A percentile compares a stretch with the other conserved stretches of the same genome.
These are phyloP conservation scores for Jordanella pulchra DNA, from an alignment of 2,797 vertebrate species.

Conservation along the genomic window DNA sequence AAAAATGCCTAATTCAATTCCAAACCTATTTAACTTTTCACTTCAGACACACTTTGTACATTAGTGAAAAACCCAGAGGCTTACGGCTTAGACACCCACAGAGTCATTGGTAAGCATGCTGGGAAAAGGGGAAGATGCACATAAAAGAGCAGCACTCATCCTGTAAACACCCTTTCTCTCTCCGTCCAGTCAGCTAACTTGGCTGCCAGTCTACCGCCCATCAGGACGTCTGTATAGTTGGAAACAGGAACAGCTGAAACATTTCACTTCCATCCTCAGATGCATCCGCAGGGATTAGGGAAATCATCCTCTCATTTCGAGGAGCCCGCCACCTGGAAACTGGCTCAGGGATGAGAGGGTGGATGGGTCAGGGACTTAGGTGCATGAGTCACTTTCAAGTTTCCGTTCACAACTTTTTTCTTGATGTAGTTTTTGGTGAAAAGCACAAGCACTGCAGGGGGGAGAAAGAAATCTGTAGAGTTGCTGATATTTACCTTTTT, in stretches of 20 bases:
- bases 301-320: conserved; percentile 55
- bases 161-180: conserved; percentile 55
- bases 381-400: conserved; percentile 49
- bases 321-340: conserved; percentile 48
- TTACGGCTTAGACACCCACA: conserved; percentile 34
- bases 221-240: conserved; percentile 23
- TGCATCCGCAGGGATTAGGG: conserved; percentile 59
- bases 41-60: conserved; percentile 51
- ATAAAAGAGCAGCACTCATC: conserved; percentile 53
- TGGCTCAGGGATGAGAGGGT: conserved; percentile 44
- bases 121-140: conserved; percentile 48
- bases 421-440: conserved; percentile 52
- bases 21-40: conserved; percentile 43
- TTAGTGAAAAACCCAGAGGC: conserved; percentile 27
- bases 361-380: conserved; percentile 37
- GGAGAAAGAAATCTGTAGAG: conserved; percentile 1
- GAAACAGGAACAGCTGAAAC: conserved; percentile 35
- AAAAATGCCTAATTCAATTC: conserved; percentile 43
- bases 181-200: conserved; percentile 35
- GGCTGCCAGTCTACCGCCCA: conserved; percentile 35
- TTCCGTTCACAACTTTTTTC: conserved; percentile 32
- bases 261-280: conserved; percentile 39
- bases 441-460: conserved; percentile 19
- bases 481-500: conserved; percentile 23
- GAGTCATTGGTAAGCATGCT: conserved; percentile 38